Evolutionary conservation across 1,140 invertebrate genomes (phyloP).

Genomic region (Linepithema humile): DNA sequence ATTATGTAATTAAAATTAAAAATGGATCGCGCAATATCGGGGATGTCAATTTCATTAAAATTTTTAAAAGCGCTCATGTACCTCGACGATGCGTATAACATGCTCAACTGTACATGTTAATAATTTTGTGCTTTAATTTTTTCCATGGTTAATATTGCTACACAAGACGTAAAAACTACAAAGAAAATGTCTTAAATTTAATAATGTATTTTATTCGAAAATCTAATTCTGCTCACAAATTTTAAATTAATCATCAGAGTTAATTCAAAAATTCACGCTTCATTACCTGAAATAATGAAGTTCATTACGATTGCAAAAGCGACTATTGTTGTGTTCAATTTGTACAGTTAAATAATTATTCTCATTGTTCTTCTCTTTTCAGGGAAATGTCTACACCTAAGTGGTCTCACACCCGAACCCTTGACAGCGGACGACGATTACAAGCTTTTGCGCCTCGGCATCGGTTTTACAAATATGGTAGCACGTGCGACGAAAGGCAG

Average conservation of each 20-base stretch:
- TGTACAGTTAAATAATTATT: neutral
- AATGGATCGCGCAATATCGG: slow-evolving; percentile 35
- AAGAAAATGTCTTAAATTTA: neutral
- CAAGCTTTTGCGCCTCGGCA: slow-evolving; percentile 95
- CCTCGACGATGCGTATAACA: slow-evolving; percentile 27
- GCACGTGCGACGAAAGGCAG: slow-evolving; percentile 97
- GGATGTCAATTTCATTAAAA: slow-evolving; percentile 27
- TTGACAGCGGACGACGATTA: slow-evolving; percentile 98
- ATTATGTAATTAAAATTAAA: slow-evolving; percentile 55
- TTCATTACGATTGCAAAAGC: slow-evolving; percentile 7
- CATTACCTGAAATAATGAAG: neutral
- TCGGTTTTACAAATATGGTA: slow-evolving; percentile 99
- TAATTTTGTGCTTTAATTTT: slow-evolving; percentile 22
- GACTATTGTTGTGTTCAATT: neutral
- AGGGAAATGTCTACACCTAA: slow-evolving; percentile 98
- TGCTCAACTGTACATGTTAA: neutral
- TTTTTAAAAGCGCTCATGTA: slow-evolving; percentile 23
- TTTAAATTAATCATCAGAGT: slow-evolving; percentile 11
- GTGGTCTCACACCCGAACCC: slow-evolving; percentile 96
- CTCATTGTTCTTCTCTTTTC: slow-evolving; percentile 71
- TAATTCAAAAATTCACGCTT: slow-evolving; percentile 18
- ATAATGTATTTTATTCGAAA: slow-evolving; percentile 18
- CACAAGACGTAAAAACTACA: slow-evolving; percentile 1
- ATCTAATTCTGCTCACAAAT: slow-evolving; percentile 4
- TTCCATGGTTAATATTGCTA: neutral